Percentiles rank a stretch among this genome's conserved stretches.
These are phyloP conservation scores for Paedocypris sp. DNA, from an alignment of 2,113 vertebrate genomes.

Conservation along the genomic window DNA sequence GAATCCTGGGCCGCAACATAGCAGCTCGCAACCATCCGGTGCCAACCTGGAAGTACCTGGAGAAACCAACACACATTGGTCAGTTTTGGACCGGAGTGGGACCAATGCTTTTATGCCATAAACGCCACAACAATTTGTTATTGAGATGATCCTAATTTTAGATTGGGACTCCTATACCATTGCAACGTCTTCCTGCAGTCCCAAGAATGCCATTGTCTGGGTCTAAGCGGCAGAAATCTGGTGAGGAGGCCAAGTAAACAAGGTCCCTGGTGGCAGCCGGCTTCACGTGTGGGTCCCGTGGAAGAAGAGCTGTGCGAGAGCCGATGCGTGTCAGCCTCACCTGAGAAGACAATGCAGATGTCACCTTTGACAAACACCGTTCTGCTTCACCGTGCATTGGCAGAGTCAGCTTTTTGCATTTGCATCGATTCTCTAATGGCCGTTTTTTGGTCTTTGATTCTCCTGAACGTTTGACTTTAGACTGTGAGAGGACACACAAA, in stretches of 20 bases:
- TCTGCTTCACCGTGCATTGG: no score
- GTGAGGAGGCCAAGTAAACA: constrained; percentile 58
- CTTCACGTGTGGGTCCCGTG: constrained; percentile 62
- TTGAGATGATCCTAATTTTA: neutral
- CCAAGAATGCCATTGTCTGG: constrained; percentile 50
- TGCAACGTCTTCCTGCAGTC: constrained; percentile 56
- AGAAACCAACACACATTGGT: neutral
- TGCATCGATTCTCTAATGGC: no score
- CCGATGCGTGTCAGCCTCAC: constrained; percentile 62
- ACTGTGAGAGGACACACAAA: no score
- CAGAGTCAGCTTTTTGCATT: no score
- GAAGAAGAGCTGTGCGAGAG: constrained; percentile 57
- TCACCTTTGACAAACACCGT: neutral
- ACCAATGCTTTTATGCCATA: no score
- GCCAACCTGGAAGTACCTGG: constrained; percentile 55
- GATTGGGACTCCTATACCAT: constrained; percentile 47
- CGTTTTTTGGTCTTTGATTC: no score
- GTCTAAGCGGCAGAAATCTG: constrained; percentile 59
- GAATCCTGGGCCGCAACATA: constrained; percentile 62
- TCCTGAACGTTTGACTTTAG: no score
- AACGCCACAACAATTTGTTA: no score
- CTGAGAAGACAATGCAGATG: constrained; percentile 35
- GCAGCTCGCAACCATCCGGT: constrained; percentile 59
- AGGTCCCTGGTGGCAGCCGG: constrained; percentile 57
- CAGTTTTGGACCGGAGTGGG: neutral